Base-by-base conservation (phyloP, 2,797 vertebrate species). In the Mormyrops boulengeri region DNA sequence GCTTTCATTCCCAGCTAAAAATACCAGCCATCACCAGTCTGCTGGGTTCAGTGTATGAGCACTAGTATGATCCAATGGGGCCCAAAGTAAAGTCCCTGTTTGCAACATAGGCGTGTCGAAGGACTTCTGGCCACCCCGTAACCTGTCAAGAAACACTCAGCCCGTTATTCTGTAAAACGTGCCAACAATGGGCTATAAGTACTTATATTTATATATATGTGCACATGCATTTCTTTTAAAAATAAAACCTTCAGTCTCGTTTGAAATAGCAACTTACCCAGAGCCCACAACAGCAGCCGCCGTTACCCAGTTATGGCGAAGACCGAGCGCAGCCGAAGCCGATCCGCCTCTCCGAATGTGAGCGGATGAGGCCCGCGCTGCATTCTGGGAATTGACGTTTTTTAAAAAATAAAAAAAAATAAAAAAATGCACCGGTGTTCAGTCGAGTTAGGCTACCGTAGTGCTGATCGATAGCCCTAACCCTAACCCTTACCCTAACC, bases 61-160 rank as follows among this genome's bases (percentile, higher is more conserved):
- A 26, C 82, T 77, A 69, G 44, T 84, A 11, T 82, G 88, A 92
- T 12, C 11, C 19, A 34, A 22, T 34, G 49, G 91, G 93, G 93
- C 92, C 90, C 91, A 91, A 88, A 69, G 62, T 66, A 84, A 88
- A 88, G 88, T 85, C 91, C 88, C 90, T 88, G 90, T 57, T 90
- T 90, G 26, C 85, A 90, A 91, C 92, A 95, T 95, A 96, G 96
- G 96, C 95, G 95, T 96, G 95, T 93, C 93, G 95, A 93, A 87
- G 85, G 89, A 91, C n/a, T 87, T 91, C 89, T 88, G 84, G 22
- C 66, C 8, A 69, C n/a, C 62, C 88, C 87, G 87, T 49, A 87
- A 89, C 84, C 82, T 49, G 89, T 89, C 90, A 17, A 91, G 88
- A 1, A 73, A 73, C 9, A 41, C 0, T 17, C 14, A 73, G 3